phyloP scores from a whole-genome alignment of 2,113 vertebrate genomes.

The Salvelinus fontinalis region DNA sequence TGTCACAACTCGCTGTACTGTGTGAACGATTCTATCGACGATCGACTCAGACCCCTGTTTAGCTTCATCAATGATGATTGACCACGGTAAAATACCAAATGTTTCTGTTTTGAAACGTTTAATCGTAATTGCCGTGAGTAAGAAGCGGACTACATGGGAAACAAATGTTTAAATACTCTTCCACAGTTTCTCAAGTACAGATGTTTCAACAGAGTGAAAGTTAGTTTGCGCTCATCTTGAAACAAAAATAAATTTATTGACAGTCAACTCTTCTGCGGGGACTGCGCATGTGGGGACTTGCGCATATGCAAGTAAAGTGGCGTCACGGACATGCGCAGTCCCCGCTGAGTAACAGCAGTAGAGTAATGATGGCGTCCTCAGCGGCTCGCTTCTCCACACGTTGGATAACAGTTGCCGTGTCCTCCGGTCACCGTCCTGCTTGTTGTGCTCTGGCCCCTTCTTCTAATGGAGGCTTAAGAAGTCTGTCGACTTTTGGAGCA shows the following conservation, averaged over 20 bases:
- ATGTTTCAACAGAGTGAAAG: too few species aligned
- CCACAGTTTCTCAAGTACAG: too few species aligned
- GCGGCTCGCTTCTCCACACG: constrained; percentile 72
- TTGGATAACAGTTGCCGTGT: constrained; percentile 72
- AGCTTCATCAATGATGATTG: neutral
- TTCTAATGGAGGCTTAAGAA: constrained; percentile 26
- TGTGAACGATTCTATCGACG: neutral
- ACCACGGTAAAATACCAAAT: neutral
- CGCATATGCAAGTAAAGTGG: too few species aligned
- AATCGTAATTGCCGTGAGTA: too few species aligned
- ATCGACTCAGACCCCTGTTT: neutral
- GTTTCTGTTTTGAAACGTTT: too few species aligned
- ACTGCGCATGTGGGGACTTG: neutral
- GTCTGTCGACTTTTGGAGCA: constrained; percentile 32
- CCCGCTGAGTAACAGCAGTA: neutral
- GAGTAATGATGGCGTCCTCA: constrained; percentile 82
- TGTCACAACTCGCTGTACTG: neutral
- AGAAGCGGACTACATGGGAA: too few species aligned
- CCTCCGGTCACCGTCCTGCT: constrained; percentile 40
- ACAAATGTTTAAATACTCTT: too few species aligned
- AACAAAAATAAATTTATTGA: too few species aligned
- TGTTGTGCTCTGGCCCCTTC: constrained; percentile 20
- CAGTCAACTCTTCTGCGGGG: neutral
- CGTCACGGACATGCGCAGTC: constrained; percentile 47
- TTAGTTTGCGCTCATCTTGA: too few species aligned